A percentile compares a stretch with the other conserved stretches of the same genome.
Conservation (phyloP, 2,797 vertebrate species). For the Pyrocephalus nanus region DNA sequence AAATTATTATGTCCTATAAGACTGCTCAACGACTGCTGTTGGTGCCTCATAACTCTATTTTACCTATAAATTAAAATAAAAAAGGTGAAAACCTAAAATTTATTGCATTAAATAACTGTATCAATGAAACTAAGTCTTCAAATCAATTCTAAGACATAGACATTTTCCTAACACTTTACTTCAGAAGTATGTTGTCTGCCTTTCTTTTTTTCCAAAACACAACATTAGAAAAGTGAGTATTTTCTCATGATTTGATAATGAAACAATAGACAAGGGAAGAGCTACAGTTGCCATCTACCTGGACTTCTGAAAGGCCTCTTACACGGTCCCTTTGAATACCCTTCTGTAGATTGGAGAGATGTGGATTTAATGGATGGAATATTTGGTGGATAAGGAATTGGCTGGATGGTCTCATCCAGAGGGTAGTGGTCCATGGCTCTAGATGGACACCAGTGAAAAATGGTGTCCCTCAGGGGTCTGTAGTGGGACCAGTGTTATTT, state of each 20-base stretch:
- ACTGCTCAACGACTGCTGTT: not conserved
- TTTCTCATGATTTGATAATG: too few relatives aligned
- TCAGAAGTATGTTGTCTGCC: not conserved
- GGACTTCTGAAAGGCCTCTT: not conserved
- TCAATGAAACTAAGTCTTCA: not conserved
- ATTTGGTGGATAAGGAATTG: not conserved
- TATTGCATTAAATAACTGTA: not conserved
- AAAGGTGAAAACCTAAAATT: not conserved
- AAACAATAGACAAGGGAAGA: too few relatives aligned
- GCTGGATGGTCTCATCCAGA: not conserved
- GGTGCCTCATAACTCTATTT: not conserved
- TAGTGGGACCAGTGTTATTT: not conserved
- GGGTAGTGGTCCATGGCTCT: not conserved
- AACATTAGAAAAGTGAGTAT: too few relatives aligned
- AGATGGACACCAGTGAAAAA: not conserved
- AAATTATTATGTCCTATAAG: not conserved
- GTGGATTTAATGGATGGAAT: not conserved
- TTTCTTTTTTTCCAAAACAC: not conserved
- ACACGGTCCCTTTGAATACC: not conserved
- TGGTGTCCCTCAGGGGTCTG: not conserved
- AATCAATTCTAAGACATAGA: not conserved
- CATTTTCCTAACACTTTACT: not conserved
- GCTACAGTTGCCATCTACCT: not conserved
- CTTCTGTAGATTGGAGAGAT: not conserved
- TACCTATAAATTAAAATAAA: not conserved